These are phyloP conservation scores for Paradoxurus hermaphroditus DNA, from an alignment of 2,113 vertebrate genomes.

Conservation along the genomic window DNA sequence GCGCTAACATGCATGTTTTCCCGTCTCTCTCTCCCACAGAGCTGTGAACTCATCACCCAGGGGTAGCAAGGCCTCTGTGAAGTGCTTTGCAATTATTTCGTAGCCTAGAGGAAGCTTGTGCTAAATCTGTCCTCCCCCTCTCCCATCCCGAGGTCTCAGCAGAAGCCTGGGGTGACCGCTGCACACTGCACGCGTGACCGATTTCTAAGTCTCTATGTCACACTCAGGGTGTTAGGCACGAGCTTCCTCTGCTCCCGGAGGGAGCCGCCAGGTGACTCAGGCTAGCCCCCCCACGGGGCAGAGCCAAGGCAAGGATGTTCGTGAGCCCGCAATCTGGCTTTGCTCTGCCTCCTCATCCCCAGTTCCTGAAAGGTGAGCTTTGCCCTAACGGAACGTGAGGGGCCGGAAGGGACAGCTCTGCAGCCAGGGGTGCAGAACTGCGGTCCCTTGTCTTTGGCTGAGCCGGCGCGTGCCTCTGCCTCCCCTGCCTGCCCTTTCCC, in stretches of 20 bases:
- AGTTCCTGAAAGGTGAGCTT: not conserved
- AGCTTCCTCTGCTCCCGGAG: not conserved
- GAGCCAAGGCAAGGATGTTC: not conserved
- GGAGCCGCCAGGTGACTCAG: accelerated
- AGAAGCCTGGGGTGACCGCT: not conserved
- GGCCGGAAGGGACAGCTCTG: too few species aligned
- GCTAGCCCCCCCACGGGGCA: not conserved
- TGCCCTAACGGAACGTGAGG: too few species aligned
- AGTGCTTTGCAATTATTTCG: not conserved
- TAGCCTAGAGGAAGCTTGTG: not conserved
- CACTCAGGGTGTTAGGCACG: not conserved
- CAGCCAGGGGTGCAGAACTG: not conserved
- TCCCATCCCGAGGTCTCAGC: too few species aligned
- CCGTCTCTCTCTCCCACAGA: constrained; percentile 10
- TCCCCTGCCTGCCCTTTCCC: constrained; percentile 84
- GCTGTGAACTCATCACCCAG: not conserved
- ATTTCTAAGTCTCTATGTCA: not conserved
- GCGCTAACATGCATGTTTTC: not conserved
- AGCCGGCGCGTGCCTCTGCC: constrained; percentile 89
- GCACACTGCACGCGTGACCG: accelerated
- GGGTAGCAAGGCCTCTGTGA: not conserved
- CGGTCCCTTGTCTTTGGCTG: constrained; percentile 84
- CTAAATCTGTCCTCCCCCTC: not conserved
- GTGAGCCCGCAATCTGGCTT: not conserved
- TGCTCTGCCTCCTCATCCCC: not conserved